phyloP scores from a whole-genome alignment of 2,113 vertebrate genomes.

The Stegastes partitus region DNA sequence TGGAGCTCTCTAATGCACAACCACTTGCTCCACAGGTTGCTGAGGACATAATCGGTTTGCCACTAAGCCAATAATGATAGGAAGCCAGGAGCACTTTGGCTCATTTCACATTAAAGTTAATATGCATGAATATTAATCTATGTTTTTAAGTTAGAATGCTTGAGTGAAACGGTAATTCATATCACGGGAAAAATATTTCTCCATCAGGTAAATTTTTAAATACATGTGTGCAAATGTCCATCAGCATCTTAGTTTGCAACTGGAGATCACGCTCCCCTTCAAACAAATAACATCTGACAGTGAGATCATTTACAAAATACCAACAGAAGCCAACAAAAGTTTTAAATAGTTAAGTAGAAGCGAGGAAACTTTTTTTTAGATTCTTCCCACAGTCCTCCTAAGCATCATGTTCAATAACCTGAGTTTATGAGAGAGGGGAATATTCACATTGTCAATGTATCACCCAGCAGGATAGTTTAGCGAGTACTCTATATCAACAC shows the following conservation, averaged over 20 bases:
- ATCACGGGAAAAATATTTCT: no score
- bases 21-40: constrained; percentile 9
- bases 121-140: no score
- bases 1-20: constrained; percentile 7
- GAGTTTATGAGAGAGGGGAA: constrained; percentile 54
- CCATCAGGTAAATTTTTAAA: no score
- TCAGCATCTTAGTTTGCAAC: constrained; percentile 21
- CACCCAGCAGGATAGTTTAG: constrained; percentile 64
- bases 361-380: constrained; percentile 22
- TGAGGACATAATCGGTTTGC: constrained; percentile 20
- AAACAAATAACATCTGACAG: constrained; percentile 27
- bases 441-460: constrained; percentile 54
- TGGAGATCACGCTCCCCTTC: constrained; percentile 17
- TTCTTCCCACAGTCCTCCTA: constrained; percentile 27
- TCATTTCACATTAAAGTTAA: no score
- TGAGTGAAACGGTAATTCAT: no score
- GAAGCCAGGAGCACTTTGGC: background rate
- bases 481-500: constrained; percentile 67
- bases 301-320: constrained; percentile 19
- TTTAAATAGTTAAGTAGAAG: constrained; percentile 17
- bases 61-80: constrained; percentile 27
- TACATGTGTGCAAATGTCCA: background rate
- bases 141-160: no score
- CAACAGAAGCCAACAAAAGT: constrained; percentile 25
- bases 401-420: constrained; percentile 83